Conservation (phyloP, 2,888 invertebrate genomes). For the Hirudinaria manillensis region DNA sequence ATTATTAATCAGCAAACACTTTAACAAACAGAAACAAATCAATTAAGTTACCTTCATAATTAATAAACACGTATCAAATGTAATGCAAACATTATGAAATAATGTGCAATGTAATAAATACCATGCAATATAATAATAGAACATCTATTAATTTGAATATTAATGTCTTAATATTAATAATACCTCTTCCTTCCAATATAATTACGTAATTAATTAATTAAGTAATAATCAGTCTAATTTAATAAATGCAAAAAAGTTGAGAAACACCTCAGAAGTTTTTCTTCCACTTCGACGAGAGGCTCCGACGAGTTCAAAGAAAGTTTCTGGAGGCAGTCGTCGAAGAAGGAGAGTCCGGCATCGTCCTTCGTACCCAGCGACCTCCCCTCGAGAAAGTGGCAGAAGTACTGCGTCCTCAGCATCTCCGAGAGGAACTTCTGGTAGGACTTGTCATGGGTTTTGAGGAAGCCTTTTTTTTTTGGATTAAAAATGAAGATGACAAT, state of each 20-base stretch:
- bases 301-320: neutral
- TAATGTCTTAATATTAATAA: too few species aligned
- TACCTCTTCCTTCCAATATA: too few species aligned
- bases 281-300: conserved; percentile 27
- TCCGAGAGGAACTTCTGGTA: conserved; percentile 6
- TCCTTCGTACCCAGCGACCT: conserved; percentile 16
- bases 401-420: conserved; percentile 31
- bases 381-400: conserved; percentile 28
- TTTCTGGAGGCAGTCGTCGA: conserved; percentile 27
- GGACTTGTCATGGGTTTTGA: conserved; percentile 25
- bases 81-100: neutral
- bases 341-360: conserved; percentile 21
- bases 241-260: too few species aligned
- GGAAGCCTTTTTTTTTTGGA: conserved; percentile 8
- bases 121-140: too few species aligned
- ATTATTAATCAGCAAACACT: too few species aligned
- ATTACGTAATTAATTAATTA: too few species aligned
- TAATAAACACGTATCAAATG: neutral
- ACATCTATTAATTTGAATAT: too few species aligned
- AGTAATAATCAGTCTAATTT: too few species aligned
- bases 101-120: too few species aligned
- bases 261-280: conserved; percentile 19
- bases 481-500: neutral
- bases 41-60: too few species aligned
- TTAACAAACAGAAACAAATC: too few species aligned